Conservation (phyloP, 2,797 vertebrate genomes). For the Adelosebastes latens region DNA sequence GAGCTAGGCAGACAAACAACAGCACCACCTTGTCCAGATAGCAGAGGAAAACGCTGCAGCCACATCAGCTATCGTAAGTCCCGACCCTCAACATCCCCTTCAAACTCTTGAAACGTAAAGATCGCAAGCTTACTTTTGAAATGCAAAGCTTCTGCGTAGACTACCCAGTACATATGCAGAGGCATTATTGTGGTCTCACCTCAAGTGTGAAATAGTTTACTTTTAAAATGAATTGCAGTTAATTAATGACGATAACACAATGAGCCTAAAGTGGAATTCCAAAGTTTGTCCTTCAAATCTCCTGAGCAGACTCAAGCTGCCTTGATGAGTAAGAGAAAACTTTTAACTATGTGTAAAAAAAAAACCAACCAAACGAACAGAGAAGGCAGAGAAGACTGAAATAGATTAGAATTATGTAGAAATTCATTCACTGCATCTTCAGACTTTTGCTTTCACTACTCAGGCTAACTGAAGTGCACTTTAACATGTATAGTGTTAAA, state of each 20-base stretch:
- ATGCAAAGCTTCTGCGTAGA: background rate
- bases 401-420: background rate
- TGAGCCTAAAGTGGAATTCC: constrained; percentile 22
- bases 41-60: background rate
- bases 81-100: background rate
- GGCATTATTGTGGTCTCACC: background rate
- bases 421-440: background rate
- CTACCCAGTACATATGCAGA: background rate
- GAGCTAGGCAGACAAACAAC: background rate
- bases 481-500: background rate
- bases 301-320: background rate
- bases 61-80: background rate
- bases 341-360: background rate
- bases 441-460: background rate
- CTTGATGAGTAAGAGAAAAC: constrained; percentile 1
- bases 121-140: background rate
- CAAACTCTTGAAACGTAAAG: background rate
- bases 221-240: constrained; percentile 21
- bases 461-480: background rate
- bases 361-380: background rate
- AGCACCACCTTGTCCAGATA: background rate
- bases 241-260: constrained; percentile 30
- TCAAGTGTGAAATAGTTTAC: constrained; percentile 35
- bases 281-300: constrained; percentile 34
- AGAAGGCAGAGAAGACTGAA: background rate